Evolutionary conservation across 2,113 vertebrate genomes (phyloP).

Genomic region (Hymenochirus boettgeri): DNA sequence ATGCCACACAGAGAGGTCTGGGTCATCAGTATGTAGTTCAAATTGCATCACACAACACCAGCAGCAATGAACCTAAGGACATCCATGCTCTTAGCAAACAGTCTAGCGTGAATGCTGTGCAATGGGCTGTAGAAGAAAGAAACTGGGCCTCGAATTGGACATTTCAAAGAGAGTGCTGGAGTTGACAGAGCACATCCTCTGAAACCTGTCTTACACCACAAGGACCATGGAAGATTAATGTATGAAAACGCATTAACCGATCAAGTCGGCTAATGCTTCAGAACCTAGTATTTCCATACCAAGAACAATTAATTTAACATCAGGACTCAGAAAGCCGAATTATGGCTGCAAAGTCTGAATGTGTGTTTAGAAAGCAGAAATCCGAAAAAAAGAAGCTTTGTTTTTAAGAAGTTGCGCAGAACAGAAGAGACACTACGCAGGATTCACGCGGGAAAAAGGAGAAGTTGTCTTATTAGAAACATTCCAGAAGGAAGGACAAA

Average conservation of each 20-base stretch:
- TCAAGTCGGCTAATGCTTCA: conserved; percentile 15
- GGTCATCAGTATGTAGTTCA: conserved; percentile 16
- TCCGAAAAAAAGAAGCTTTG: conserved; percentile 63
- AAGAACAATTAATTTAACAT: background rate
- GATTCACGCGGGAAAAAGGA: conserved; percentile 57
- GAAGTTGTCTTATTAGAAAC: no score
- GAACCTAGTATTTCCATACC: background rate
- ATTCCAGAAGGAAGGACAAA: no score
- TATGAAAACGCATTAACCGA: background rate
- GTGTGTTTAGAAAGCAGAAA: conserved; percentile 58
- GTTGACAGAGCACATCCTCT: conserved; percentile 65
- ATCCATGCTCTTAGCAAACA: background rate
- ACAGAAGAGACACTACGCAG: conserved; percentile 61
- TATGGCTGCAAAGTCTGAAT: conserved; percentile 54
- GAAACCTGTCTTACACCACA: conserved; percentile 66
- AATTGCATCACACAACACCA: background rate
- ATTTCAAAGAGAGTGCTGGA: conserved; percentile 47
- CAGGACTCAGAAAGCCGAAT: conserved; percentile 22
- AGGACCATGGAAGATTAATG: conserved; percentile 24
- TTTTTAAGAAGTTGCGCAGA: conserved; percentile 69
- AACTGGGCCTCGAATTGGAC: conserved; percentile 40
- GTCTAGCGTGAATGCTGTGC: background rate
- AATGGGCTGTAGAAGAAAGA: conserved; percentile 5
- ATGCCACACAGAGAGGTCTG: conserved; percentile 33
- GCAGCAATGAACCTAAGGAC: background rate